Base-by-base conservation (phyloP, 2,888 invertebrate genomes). In the Agrypnus murinus region DNA sequence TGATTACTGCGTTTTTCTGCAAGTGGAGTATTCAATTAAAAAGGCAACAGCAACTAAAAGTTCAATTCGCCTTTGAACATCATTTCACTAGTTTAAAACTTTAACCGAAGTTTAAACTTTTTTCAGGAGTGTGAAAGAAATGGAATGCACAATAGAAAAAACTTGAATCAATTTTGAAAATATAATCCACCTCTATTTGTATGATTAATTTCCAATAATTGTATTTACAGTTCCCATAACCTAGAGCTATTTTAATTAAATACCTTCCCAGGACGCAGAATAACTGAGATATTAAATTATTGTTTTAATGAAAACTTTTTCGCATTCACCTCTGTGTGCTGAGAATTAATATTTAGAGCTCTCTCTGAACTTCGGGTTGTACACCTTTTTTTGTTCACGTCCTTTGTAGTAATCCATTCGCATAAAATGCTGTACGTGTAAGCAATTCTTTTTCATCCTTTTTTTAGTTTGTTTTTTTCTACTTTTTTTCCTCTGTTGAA, bases 231-330 rank as follows among this genome's bases (percentile, higher is more conserved):
- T n/a, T 55, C 58, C 15, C 25, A 25, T 15, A 55, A 34, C 25
- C 50, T 36, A 38, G 40, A 62, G 36, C 53, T 10, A 53, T 64
- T 64, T 64, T 53, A 64, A 64, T 64, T 64, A 64, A 64, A 64
- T 64, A 53, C 43, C 64, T 32, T 14, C 40, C n/a, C 45, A 46
- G 43, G 40, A 38, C 31, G 40, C 38, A 17, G 40, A 40, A 53
- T 64, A 64, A 53, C 36, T 53, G 50, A 53, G 64, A 64, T 64
- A 64, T 64, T 64, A 53, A 64, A 59, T 66, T 66, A 66, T 59
- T 66, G 59, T 59, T 66, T 66, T 66, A 59, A 66, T 65, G 57
- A 65, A 58, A 65, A 64, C 57, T 65, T 65, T 58, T 65, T 65
- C 65, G 10, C 53, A 25, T 25, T 38, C 32, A 58, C 57, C 58